Evolutionary conservation across 2,113 vertebrate species (phyloP).

Genomic region (Paradoxurus hermaphroditus): DNA sequence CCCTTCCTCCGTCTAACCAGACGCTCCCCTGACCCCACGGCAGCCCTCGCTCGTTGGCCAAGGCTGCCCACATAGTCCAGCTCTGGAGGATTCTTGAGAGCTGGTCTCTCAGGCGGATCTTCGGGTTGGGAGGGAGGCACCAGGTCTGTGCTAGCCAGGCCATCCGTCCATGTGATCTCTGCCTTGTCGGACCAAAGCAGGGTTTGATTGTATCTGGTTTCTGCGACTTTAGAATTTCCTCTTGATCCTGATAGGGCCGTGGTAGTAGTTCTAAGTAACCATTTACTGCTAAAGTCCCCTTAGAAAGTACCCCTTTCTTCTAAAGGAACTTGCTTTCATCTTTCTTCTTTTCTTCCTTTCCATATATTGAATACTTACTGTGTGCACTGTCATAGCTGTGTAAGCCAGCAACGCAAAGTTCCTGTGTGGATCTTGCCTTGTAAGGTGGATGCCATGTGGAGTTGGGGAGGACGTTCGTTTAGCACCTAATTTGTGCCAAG

Average conservation of each 20-base stretch:
- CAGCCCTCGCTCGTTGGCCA: not conserved
- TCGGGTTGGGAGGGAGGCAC: rapidly evolving
- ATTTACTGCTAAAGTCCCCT: not conserved
- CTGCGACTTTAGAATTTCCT: not conserved
- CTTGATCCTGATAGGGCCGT: not conserved
- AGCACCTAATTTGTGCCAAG: not conserved
- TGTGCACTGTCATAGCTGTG: not conserved
- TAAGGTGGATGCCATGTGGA: not conserved
- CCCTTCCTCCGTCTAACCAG: rapidly evolving
- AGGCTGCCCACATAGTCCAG: rapidly evolving
- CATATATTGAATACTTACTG: not conserved
- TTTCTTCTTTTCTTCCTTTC: not conserved
- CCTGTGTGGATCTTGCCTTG: not conserved
- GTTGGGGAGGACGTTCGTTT: not conserved
- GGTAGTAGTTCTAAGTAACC: not conserved
- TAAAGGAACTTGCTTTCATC: not conserved
- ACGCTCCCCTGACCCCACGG: rapidly evolving
- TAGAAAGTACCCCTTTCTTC: not conserved
- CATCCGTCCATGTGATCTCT: rapidly evolving
- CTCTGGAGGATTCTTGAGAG: not conserved
- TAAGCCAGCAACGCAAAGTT: not conserved
- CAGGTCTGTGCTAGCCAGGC: not conserved
- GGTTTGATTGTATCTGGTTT: not conserved
- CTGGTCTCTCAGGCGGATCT: not conserved
- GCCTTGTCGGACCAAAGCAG: not conserved